Base-by-base conservation (phyloP, 2,888 invertebrate genomes). In the Luperina nickerlii region DNA sequence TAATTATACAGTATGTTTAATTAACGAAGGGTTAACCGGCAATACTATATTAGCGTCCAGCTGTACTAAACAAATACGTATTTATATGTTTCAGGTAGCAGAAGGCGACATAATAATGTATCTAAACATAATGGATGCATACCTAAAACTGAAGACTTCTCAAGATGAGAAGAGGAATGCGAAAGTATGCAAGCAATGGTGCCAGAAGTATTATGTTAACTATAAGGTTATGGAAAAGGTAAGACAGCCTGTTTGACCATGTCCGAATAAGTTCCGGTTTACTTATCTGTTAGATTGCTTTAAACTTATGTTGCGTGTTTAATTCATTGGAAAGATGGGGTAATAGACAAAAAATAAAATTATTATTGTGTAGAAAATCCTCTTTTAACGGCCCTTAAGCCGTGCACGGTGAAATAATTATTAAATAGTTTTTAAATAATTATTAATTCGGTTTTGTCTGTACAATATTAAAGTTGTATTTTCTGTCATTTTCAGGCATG, bases 51-150 rank as follows among this genome's bases (percentile, higher is more conserved):
- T 48, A 62, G 60, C 27, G 6, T 27, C 60, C n/a, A 62, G 0
- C n/a, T 6, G 7, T 62, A 27, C 27, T 7, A 62, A 62, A 62
- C 15, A 62, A 45, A 20, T 11, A 24, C 18, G 0, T 13, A 60
- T 82, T 74, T 8, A 13, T 27, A 11, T 18, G 1, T 85, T 77
- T 2, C 89, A 97, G 97, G 98, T 99, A 0, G 98, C 98, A 7
- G 99, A 99, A 95, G 99, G 99, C 0, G 99, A 99, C 94, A 97
- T 99, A 67, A 96, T 99, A 32, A 99, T 99, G 48, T 97, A 98
- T 78, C 95, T 99, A 6, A 99, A 99, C 94, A 98, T 99, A 1
- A 98, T 98, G 91, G 98, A 97, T 4, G 96, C 97, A 0, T 98
- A 97, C 83, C 90, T 96, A 8, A 97, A 97, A 87, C 89, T 97